phyloP scores from a whole-genome alignment of 2,888 invertebrate genomes.

The Catocala nupta region DNA sequence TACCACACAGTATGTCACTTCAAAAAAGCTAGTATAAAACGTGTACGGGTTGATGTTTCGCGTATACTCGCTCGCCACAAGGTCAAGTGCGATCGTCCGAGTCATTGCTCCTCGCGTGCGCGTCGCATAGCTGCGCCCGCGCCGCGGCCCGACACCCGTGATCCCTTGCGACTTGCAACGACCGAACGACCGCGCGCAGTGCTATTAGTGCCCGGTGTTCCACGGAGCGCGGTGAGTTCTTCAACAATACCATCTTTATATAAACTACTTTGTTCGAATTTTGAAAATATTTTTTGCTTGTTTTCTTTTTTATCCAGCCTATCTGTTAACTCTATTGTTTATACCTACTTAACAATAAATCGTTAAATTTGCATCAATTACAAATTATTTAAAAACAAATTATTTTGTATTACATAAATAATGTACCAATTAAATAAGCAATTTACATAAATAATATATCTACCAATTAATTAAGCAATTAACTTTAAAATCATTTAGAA shows the following conservation, averaged over 20 bases:
- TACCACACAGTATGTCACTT: constrained; percentile 55
- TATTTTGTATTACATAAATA: too few relatives aligned
- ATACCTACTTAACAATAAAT: too few relatives aligned
- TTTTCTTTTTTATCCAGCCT: too few relatives aligned
- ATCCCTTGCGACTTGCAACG: constrained; percentile 12
- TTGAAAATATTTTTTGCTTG: too few relatives aligned
- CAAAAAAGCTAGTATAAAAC: constrained; percentile 79
- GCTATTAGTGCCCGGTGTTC: constrained; percentile 52
- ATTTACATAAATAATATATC: too few relatives aligned
- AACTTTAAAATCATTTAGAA: too few relatives aligned
- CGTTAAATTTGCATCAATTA: too few relatives aligned
- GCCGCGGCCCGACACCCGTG: constrained; percentile 32
- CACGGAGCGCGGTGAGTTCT: constrained; percentile 54
- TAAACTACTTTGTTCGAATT: neutral
- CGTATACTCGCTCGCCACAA: constrained; percentile 79
- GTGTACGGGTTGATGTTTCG: constrained; percentile 78
- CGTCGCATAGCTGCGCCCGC: constrained; percentile 66
- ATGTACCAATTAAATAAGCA: too few relatives aligned
- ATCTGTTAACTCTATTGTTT: too few relatives aligned
- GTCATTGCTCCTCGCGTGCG: constrained; percentile 81
- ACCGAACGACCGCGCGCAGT: constrained; percentile 3
- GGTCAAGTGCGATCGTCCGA: constrained; percentile 83
- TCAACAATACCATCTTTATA: constrained; percentile 17
- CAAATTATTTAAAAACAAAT: too few relatives aligned
- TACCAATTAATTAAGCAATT: too few relatives aligned